These are phyloP conservation scores for Margaritifera margaritifera DNA, from an alignment of 2,888 invertebrate genomes.

Conservation along the genomic window DNA sequence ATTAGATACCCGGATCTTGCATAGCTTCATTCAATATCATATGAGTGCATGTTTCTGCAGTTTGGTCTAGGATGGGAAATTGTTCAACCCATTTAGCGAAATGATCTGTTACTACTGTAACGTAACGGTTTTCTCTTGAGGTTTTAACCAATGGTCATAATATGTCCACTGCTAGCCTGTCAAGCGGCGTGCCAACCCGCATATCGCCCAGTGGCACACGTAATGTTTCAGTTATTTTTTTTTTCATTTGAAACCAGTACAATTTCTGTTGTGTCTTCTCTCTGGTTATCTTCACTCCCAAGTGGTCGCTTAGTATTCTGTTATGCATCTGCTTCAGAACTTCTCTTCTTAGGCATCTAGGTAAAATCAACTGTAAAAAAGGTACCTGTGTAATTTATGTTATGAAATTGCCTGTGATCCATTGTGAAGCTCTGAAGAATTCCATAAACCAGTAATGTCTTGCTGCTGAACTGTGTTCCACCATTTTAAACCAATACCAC, in stretches of 20 bases:
- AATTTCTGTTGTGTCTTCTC: slow-evolving; percentile 15
- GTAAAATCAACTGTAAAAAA: slow-evolving; percentile 10
- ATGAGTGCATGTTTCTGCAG: slow-evolving; percentile 22
- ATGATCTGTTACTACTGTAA: slow-evolving; percentile 16
- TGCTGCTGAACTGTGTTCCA: background rate
- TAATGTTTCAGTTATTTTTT: slow-evolving; percentile 4
- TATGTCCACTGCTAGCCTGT: slow-evolving; percentile 21
- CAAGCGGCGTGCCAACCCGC: slow-evolving; percentile 81
- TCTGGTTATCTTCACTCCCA: slow-evolving; percentile 19
- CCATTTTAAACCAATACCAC: too few species aligned
- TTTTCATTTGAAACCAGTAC: slow-evolving; percentile 18
- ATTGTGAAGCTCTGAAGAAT: background rate
- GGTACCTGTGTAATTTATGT: slow-evolving; percentile 7
- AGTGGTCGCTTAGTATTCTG: slow-evolving; percentile 12
- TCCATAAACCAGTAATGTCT: slow-evolving; percentile 20
- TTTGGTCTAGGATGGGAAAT: slow-evolving; percentile 20
- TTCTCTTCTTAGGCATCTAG: slow-evolving; percentile 4
- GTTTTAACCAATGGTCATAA: slow-evolving; percentile 24
- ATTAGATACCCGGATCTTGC: too few species aligned
- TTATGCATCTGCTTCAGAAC: slow-evolving; percentile 16
- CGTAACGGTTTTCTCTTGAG: slow-evolving; percentile 11
- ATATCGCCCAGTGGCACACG: slow-evolving; percentile 73
- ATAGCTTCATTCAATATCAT: slow-evolving; percentile 16
- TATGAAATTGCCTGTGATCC: slow-evolving; percentile 8
- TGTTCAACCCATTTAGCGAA: slow-evolving; percentile 26